Evolutionary conservation across 2,113 vertebrate genomes (phyloP).

Genomic region (Nothobranchius kuhntae): DNA sequence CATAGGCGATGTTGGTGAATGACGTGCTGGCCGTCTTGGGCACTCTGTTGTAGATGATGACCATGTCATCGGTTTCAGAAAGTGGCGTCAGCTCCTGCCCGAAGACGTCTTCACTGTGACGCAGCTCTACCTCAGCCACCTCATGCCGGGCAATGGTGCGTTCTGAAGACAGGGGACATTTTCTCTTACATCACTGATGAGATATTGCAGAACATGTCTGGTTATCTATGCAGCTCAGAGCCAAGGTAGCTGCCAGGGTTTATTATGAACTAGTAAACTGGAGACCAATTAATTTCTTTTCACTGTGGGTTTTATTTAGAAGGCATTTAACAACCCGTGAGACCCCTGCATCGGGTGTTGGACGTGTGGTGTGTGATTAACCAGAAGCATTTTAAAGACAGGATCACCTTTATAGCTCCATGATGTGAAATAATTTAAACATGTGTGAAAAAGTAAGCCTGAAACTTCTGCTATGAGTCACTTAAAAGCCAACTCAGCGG

Average conservation of each 20-base stretch:
- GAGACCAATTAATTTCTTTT: too few species aligned
- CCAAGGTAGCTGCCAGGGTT: neutral
- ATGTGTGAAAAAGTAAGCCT: neutral
- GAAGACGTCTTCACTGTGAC: slow-evolving; percentile 82
- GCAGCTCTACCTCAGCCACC: slow-evolving; percentile 89
- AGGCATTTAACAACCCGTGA: too few species aligned
- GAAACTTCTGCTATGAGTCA: neutral
- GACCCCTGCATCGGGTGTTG: too few species aligned
- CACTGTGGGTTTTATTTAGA: too few species aligned
- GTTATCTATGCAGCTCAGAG: neutral
- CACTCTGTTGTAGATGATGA: slow-evolving; percentile 95
- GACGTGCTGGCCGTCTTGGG: slow-evolving; percentile 94
- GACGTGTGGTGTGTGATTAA: too few species aligned
- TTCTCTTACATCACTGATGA: neutral
- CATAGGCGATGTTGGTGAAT: slow-evolving; percentile 80
- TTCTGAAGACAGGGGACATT: slow-evolving; percentile 73
- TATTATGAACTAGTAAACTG: neutral
- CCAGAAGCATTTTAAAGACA: neutral
- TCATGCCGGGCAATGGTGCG: slow-evolving; percentile 90
- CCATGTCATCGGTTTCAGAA: slow-evolving; percentile 83
- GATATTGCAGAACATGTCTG: neutral
- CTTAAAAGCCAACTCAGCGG: too few species aligned
- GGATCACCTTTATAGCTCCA: neutral
- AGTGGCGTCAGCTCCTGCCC: slow-evolving; percentile 64
- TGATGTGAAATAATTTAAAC: neutral